Conservation (phyloP, 2,113 vertebrate genomes). For the Caloenas nicobarica region DNA sequence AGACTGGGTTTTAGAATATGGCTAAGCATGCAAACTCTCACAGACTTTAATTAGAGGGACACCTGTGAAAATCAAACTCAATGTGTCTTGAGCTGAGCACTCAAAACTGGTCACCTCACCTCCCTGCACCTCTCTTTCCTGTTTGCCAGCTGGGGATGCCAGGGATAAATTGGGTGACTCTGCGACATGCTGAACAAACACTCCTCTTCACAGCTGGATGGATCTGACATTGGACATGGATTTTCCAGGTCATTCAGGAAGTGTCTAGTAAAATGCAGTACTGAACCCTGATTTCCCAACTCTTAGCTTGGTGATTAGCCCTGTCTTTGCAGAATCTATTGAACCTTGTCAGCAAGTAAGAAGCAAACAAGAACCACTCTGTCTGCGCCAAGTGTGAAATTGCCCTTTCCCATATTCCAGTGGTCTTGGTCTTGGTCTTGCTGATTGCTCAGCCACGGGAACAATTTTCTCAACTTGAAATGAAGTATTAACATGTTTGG, state of each 20-base stretch:
- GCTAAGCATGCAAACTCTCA: neutral
- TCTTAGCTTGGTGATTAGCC: neutral
- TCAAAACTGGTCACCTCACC: neutral
- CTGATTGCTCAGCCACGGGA: neutral
- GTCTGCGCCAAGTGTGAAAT: neutral
- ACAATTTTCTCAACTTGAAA: slow-evolving; percentile 42
- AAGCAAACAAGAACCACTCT: slow-evolving; percentile 14
- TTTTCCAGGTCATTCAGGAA: slow-evolving; percentile 23
- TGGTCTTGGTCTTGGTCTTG: slow-evolving; percentile 3
- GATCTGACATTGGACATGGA: neutral
- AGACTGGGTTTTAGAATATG: neutral
- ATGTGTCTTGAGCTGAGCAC: neutral
- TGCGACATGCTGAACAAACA: neutral
- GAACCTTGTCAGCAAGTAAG: slow-evolving; percentile 13
- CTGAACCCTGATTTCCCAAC: neutral
- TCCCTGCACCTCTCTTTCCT: neutral
- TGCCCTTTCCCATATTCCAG: slow-evolving; percentile 24
- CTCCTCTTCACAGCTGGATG: neutral
- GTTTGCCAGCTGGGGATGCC: neutral
- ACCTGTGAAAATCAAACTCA: neutral
- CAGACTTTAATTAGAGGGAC: neutral
- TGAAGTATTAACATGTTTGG: neutral
- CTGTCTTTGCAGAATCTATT: neutral
- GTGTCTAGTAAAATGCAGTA: neutral
- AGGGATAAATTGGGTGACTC: neutral